phyloP scores from a whole-genome alignment of 2,888 invertebrate species.

The Argyra leucocephala region DNA sequence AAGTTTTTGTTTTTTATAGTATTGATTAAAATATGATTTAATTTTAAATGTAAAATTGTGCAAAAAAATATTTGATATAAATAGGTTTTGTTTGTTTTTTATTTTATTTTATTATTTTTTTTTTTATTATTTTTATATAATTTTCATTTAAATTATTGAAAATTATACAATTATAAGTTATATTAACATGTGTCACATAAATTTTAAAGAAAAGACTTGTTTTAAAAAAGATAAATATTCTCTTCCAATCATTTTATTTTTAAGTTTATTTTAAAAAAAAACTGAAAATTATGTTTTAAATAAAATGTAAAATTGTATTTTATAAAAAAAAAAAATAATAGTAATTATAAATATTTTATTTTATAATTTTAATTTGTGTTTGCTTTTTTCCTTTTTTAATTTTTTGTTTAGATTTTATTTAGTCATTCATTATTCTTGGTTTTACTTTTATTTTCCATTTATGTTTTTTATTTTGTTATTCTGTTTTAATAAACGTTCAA shows the following conservation, averaged over 20 bases:
- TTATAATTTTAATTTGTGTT: neutral
- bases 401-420: neutral
- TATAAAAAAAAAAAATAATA: too few species aligned
- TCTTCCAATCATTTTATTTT: neutral
- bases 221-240: neutral
- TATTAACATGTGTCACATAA: neutral
- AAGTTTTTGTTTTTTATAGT: too few species aligned
- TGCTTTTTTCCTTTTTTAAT: neutral
- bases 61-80: neutral
- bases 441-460: too few species aligned
- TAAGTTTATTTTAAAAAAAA: neutral
- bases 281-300: neutral
- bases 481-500: too few species aligned
- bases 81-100: too few species aligned
- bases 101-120: too few species aligned
- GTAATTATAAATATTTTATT: slow-evolving; percentile 6
- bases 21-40: too few species aligned
- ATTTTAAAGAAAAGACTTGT: slow-evolving; percentile 1
- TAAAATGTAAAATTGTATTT: neutral
- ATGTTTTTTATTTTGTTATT: too few species aligned
- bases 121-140: too few species aligned
- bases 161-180: neutral
- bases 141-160: too few species aligned
- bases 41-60: neutral
- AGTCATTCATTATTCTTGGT: too few species aligned